Percentiles rank a stretch among this genome's conserved stretches.
phyloP scores from a whole-genome alignment of 1,140 invertebrate species.

The Ooceraea biroi region DNA sequence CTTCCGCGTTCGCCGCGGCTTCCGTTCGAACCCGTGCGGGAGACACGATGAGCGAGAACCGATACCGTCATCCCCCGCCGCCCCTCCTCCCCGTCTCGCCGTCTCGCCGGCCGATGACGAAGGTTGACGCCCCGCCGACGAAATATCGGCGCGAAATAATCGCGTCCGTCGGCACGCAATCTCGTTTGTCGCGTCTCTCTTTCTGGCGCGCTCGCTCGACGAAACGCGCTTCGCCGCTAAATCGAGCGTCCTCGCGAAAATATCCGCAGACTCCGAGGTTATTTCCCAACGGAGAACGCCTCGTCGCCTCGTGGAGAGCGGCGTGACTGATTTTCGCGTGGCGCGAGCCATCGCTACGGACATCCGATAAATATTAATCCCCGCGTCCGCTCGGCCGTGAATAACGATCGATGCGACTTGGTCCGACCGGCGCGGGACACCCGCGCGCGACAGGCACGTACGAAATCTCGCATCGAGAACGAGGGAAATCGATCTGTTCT shows the following conservation, averaged over 20 bases:
- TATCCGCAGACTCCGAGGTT: slow-evolving; percentile 1
- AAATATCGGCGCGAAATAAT: slow-evolving; percentile 25
- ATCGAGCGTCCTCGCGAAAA: slow-evolving; percentile 16
- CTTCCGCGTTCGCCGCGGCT: slow-evolving; percentile 22
- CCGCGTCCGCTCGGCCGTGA: neutral
- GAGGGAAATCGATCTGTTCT: slow-evolving; percentile 37
- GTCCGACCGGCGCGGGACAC: neutral
- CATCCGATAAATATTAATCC: slow-evolving; percentile 46
- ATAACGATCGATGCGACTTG: slow-evolving; percentile 15
- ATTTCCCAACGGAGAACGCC: slow-evolving; percentile 2
- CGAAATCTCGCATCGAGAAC: slow-evolving; percentile 26
- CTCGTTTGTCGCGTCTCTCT: slow-evolving; percentile 15
- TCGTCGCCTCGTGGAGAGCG: no score
- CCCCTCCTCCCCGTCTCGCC: neutral
- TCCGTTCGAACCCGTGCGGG: neutral
- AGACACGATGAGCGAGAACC: neutral
- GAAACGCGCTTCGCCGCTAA: neutral
- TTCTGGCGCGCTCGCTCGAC: neutral
- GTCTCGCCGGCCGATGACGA: neutral
- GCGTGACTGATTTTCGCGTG: neutral
- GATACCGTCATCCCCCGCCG: neutral
- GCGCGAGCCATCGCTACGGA: neutral
- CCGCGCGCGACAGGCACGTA: neutral
- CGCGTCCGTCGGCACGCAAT: slow-evolving; percentile 7
- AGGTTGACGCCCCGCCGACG: neutral